Evolutionary conservation across 2,888 invertebrate genomes (phyloP).

Genomic region (Heliconius erato): DNA sequence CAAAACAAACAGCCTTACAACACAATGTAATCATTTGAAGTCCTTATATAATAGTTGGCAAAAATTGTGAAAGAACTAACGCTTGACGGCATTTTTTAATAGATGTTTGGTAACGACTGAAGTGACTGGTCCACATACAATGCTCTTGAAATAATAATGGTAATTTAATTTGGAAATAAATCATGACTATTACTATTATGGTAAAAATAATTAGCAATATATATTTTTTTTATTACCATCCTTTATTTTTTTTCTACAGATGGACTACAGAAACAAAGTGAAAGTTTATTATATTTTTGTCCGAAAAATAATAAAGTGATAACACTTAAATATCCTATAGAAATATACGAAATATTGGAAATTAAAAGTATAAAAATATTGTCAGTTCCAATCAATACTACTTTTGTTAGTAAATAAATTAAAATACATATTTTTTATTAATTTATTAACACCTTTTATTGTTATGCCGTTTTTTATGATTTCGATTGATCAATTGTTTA

Average conservation of each 20-base stretch:
- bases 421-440: too few relatives aligned
- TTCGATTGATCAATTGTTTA: too few relatives aligned
- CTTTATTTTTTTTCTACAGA: not conserved
- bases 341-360: too few relatives aligned
- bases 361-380: too few relatives aligned
- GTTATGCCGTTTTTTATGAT: too few relatives aligned
- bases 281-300: not conserved
- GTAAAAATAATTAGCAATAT: not conserved
- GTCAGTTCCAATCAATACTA: too few relatives aligned
- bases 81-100: conserved; percentile 43
- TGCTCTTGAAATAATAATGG: conserved; percentile 13
- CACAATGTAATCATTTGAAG: conserved; percentile 28
- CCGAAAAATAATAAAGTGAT: too few relatives aligned
- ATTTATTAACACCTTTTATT: too few relatives aligned
- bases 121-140: conserved; percentile 38
- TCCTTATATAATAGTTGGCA: conserved; percentile 32
- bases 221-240: not conserved
- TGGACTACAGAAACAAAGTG: not conserved
- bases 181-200: not conserved
- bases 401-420: too few relatives aligned
- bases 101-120: conserved; percentile 46
- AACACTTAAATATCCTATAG: too few relatives aligned
- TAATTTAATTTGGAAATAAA: conserved; percentile 6
- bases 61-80: conserved; percentile 29
- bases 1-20: conserved; percentile 28